Base-by-base conservation (phyloP, 2,113 vertebrate species). In the Lepus europaeus region DNA sequence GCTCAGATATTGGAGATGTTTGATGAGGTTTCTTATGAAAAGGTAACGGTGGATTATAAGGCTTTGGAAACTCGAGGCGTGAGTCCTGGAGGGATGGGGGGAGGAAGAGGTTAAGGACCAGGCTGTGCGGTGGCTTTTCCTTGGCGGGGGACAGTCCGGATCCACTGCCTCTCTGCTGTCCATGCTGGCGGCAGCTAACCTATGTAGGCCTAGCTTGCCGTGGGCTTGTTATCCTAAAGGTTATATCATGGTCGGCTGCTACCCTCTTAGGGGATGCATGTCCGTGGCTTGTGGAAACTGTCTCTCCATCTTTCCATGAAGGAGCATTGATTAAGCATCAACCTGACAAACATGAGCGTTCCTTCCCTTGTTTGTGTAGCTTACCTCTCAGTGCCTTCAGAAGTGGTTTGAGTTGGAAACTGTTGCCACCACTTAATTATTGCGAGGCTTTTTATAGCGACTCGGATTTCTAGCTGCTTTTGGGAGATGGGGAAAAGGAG, bases 1-100 rank as follows among this genome's bases (percentile, higher is more conserved):
- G 97, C 99, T 79, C 98, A 99, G 97, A 99, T 99, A 97, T 98
- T 96, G 96, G 99, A 99, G 97, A 99, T 99, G 98, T 99, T 99
- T 92, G 99, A 99, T 88, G 96, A 98, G 1, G 99, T 99, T 92
- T 99, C 99, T 5, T 99, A 99, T 70, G 98, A 98, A 14, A 99
- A 99, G 99, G 99, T 99, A 97, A 97, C 80, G 74, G 56, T 23
- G 27, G 9, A 66, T 90, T 56, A 5, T 69, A 36, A 31, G 31
- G 13, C 3, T 56, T 73, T 85, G 61, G 64, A 69, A 6, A 86
- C 45, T 36, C 29, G 53, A 22, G 2, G 64, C 63, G 17, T 9
- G 59, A 51, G 36, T 29, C 27, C 17, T 36, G 49, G 7, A 49
- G 9, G 66, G 25, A 33, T 69, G 1, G 56, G 56, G 56, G 13